Percentiles rank a stretch among this genome's conserved stretches.
phyloP scores from a whole-genome alignment of 2,888 invertebrate genomes.

The Mongoloraphidia duomilia region DNA sequence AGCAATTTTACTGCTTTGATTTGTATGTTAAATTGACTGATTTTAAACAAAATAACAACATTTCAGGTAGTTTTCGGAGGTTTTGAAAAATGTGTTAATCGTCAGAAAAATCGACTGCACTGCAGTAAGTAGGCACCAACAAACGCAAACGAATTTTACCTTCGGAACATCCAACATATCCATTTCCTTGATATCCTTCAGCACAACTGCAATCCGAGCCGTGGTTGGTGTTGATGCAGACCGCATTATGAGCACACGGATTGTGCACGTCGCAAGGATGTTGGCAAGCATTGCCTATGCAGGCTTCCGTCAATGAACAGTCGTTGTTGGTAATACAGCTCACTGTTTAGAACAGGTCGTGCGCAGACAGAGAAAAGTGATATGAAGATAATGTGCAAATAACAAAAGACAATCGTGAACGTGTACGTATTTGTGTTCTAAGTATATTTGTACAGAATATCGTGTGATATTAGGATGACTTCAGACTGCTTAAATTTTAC shows the following conservation, averaged over 20 bases:
- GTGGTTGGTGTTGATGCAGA: slow-evolving; percentile 79
- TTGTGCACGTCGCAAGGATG: slow-evolving; percentile 75
- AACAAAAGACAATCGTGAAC: no score
- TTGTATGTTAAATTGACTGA: no score
- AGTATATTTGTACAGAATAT: no score
- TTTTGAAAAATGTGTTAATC: not conserved
- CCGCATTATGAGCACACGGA: slow-evolving; percentile 69
- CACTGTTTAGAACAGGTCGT: slow-evolving; percentile 42
- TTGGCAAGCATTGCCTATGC: slow-evolving; percentile 71
- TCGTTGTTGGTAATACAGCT: slow-evolving; percentile 78
- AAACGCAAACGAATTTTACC: slow-evolving; percentile 35
- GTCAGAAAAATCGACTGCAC: no score
- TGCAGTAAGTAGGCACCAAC: slow-evolving; percentile 4
- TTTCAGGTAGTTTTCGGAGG: not conserved
- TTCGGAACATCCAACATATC: slow-evolving; percentile 64
- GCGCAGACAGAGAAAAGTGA: no score
- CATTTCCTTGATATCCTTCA: slow-evolving; percentile 78
- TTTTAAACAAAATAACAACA: not conserved
- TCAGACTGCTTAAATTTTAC: no score
- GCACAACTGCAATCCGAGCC: slow-evolving; percentile 74
- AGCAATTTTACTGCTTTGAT: no score
- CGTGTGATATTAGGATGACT: no score
- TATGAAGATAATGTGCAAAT: no score
- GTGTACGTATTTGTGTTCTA: no score
- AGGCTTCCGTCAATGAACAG: slow-evolving; percentile 73